Evolutionary conservation across 2,888 invertebrate species (phyloP).

Genomic region (Suillia variegata): DNA sequence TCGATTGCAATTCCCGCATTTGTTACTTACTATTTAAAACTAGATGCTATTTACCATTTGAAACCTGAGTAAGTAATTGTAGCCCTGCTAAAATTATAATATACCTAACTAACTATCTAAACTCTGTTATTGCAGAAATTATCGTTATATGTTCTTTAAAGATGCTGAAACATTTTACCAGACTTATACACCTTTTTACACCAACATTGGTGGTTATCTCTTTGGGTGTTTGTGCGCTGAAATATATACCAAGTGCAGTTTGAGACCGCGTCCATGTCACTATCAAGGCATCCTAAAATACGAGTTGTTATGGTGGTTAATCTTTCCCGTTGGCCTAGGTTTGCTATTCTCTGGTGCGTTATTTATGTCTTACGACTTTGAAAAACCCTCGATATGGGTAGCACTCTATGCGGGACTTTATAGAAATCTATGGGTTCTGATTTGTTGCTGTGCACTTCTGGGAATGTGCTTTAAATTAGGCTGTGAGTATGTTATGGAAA

Average conservation of each 20-base stretch:
- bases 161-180: slow-evolving; percentile 43
- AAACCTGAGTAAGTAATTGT: slow-evolving; percentile 48
- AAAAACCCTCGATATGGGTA: slow-evolving; percentile 53
- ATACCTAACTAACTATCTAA: too few species aligned
- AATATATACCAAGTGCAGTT: slow-evolving; percentile 37
- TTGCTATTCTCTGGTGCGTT: slow-evolving; percentile 43
- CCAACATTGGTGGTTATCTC: slow-evolving; percentile 53
- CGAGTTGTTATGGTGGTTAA: slow-evolving; percentile 37
- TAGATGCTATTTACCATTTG: slow-evolving; percentile 47
- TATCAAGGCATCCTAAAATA: slow-evolving; percentile 32
- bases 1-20: slow-evolving; percentile 36
- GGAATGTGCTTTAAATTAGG: slow-evolving; percentile 52
- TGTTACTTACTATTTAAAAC: slow-evolving; percentile 42
- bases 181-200: slow-evolving; percentile 51
- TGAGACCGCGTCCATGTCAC: neutral
- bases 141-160: slow-evolving; percentile 50
- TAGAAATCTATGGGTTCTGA: slow-evolving; percentile 57
- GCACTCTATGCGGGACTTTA: slow-evolving; percentile 59
- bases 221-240: slow-evolving; percentile 48
- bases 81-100: neutral
- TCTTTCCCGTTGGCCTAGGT: slow-evolving; percentile 31
- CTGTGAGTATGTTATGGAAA: slow-evolving; percentile 41
- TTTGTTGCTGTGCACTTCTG: slow-evolving; percentile 46
- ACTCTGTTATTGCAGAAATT: slow-evolving; percentile 37
- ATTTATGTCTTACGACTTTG: slow-evolving; percentile 51